These are phyloP conservation scores for Ophraella communa DNA, from an alignment of 2,888 invertebrate genomes.

Conservation along the genomic window DNA sequence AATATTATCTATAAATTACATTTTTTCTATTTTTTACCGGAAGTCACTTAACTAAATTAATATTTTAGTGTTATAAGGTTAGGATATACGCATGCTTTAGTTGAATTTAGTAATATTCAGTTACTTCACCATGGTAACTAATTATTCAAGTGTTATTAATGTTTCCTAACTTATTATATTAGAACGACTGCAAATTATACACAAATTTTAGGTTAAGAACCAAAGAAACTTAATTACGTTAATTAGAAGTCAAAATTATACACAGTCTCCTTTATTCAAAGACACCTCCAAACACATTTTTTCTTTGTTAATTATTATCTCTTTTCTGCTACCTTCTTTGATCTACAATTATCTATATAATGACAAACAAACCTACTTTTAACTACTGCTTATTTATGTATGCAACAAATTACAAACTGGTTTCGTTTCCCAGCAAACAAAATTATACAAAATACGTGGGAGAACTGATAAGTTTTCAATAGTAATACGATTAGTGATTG, in stretches of 20 bases:
- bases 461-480: too few species aligned
- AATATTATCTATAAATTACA: too few species aligned
- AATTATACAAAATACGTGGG: neutral
- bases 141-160: neutral
- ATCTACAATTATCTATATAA: neutral
- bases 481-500: too few species aligned
- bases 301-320: neutral
- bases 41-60: neutral
- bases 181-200: neutral
- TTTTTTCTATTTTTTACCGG: too few species aligned
- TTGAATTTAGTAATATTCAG: neutral
- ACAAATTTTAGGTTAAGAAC: too few species aligned
- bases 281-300: neutral
- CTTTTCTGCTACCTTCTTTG: neutral
- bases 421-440: neutral
- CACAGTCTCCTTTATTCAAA: too few species aligned
- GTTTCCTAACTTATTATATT: too few species aligned
- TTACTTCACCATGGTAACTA: neutral
- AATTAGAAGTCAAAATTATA: too few species aligned
- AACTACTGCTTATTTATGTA: neutral
- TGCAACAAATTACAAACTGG: neutral
- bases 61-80: neutral
- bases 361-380: neutral
- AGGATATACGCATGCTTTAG: neutral
- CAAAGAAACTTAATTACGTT: too few species aligned